Conservation (phyloP, 1,140 invertebrate genomes). For the Brachionus rotundiformis region DNA sequence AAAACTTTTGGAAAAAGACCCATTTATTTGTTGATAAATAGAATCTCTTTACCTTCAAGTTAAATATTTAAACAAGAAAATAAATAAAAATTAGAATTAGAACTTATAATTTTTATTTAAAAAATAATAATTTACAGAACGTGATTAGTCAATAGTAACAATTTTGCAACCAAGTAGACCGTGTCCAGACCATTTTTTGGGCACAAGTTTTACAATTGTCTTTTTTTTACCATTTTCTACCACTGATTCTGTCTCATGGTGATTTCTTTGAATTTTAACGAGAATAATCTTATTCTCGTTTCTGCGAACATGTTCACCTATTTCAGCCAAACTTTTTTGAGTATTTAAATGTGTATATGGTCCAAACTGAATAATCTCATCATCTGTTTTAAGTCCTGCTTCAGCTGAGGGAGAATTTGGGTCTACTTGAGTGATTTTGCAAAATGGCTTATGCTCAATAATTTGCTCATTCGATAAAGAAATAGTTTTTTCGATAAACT, state of each 20-base stretch:
- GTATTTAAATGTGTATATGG: slow-evolving; percentile 40
- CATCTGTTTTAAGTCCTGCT: slow-evolving; percentile 21
- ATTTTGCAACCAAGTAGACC: slow-evolving; percentile 31
- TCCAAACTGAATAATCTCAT: slow-evolving; percentile 31
- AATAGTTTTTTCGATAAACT: not conserved
- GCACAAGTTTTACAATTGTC: not conserved
- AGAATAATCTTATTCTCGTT: slow-evolving; percentile 16
- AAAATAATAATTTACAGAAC: not conserved
- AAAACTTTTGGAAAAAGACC: too few species aligned
- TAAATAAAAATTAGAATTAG: not conserved
- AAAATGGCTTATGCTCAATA: slow-evolving; percentile 9
- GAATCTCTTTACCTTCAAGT: too few species aligned
- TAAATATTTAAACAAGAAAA: too few species aligned
- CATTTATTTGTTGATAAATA: too few species aligned
- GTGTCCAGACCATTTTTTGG: slow-evolving; percentile 38
- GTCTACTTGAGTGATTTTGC: slow-evolving; percentile 13
- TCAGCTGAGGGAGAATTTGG: not conserved
- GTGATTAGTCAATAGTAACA: not conserved
- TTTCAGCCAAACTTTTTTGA: slow-evolving; percentile 23
- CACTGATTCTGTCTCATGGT: not conserved
- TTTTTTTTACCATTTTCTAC: not conserved
- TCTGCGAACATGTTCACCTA: slow-evolving; percentile 14
- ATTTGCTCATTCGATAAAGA: not conserved
- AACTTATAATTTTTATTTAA: not conserved
- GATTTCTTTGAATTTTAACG: slow-evolving; percentile 15